Base-by-base conservation (phyloP, 2,113 vertebrate species). In the Mus spicilegus region DNA sequence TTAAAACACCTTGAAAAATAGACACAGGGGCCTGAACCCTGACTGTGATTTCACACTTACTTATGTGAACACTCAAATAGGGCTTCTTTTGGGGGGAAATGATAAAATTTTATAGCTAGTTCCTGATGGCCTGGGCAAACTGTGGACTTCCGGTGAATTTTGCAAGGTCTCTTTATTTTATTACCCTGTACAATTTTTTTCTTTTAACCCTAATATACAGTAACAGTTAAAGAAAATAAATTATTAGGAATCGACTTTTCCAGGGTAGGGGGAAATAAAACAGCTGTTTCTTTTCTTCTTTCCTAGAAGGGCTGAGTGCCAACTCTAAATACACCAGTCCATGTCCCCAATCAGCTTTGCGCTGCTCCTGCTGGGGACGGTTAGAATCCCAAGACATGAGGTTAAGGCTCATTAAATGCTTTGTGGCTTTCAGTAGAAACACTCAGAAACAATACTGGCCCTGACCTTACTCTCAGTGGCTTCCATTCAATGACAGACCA, bases 191-290 rank as follows among this genome's bases (percentile, higher is more conserved):
- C 67, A 91, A 76, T 65, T 81, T 88, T 97, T 97, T 96, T 81
- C 87, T 97, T 96, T 95, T 95, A 98, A 98, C 98, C 97, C 97
- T 98, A 92, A 98, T 98, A 98, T 97, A 98, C 98, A 98, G 98
- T 98, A 98, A 98, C 97, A 98, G 98, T 98, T 97, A 98, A 98
- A 98, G 98, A 98, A 98, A 98, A 98, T 96, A 98, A 96, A 97
- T 94, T 86, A 95, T 94, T 90, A 97, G 87, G 95, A 97, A 96
- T 96, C 94, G 96, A 96, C 97, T 98, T 98, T 97, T 96, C 95
- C 97, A 87, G 87, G 54, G 93, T 72, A 96, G 91, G 93, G 96
- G 96, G 98, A 98, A 97, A 95, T 98, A 98, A 98, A 96, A 91
- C 96, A 97, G 94, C 97, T 96, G 82, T 98, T 97, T 96, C 96